Conservation (phyloP, 2,113 vertebrate species). For the Scomber scombrus region DNA sequence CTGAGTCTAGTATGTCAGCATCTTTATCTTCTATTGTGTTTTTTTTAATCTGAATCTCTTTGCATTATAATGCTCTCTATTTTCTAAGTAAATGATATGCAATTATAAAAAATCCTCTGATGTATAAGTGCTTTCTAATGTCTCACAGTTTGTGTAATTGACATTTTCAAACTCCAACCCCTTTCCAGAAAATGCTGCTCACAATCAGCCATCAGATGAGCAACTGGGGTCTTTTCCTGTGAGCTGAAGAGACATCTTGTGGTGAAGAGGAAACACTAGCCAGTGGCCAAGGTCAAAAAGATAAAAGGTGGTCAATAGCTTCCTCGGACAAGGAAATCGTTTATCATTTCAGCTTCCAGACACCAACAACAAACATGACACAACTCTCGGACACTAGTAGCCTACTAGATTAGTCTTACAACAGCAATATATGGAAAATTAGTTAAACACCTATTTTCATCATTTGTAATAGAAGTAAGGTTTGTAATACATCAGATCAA, state of each 20-base stretch:
- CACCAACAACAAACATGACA: constrained; percentile 8
- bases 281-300: constrained; percentile 57
- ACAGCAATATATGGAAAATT: too few species aligned
- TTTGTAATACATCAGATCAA: not conserved
- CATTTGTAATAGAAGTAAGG: not conserved
- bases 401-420: not conserved
- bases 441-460: not conserved
- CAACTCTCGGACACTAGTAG: not conserved
- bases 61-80: not conserved
- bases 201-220: not conserved
- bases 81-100: too few species aligned
- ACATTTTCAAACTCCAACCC: not conserved
- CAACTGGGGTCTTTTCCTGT: constrained; percentile 47
- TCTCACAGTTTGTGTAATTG: not conserved
- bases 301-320: constrained; percentile 38
- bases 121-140: not conserved
- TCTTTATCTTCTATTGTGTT: not conserved
- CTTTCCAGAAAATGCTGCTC: not conserved
- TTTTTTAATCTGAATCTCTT: not conserved
- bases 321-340: constrained; percentile 25
- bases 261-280: constrained; percentile 48
- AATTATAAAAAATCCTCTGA: not conserved
- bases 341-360: constrained; percentile 41
- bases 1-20: constrained; percentile 13
- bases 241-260: constrained; percentile 78